Evolutionary conservation across 1,140 invertebrate genomes (phyloP), one percentile per base, ranked within the genome.

Genomic region (Brachionus angularis): DNA sequence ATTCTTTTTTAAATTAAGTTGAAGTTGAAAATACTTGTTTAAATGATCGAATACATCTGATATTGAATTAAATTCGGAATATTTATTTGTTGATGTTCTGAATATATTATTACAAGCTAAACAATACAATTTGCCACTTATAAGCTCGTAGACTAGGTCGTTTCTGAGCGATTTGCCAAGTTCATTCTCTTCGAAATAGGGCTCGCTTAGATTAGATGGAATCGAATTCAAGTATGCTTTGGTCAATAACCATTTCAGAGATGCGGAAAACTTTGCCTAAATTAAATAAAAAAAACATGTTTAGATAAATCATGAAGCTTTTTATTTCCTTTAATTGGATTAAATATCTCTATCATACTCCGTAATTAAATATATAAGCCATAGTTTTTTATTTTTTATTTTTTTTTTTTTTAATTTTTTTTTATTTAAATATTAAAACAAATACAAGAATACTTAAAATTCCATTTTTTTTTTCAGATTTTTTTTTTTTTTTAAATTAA

Each of bases 341-440:
- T n/a, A n/a, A n/a, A n/a, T n/a, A n/a, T n/a, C n/a, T n/a, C n/a
- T n/a, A n/a, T 42, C 39, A 47, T 67, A 67, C 62, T 46, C 62
- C 62, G 23, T 50, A 67, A 29, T 67, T 50, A 42, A 67, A 67
- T 10, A 67, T 67, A 50, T 67, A 67, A 46, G 62, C 62, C 62
- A 67, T 67, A 7, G 31, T 46, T 47, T 21, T 27, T 47, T 12
- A 18, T 12, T 47, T 42, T 16, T 16, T 16, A 8, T 67, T 21
- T 0, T 25, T 42, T 39, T 58, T 21, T 39, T 58, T 58, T 58
- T 58, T 39, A 14, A 18, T 39, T 36, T 18, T 34, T 34, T 34
- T 34, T 12, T 34, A 34, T 5, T 5, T 5, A 34, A 5, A 12
- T 5, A 34, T 34, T 34, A 12, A 34, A 34, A 4, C 4, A 34